Conservation (phyloP, 2,888 invertebrate species). For the Oscheius sp. region DNA sequence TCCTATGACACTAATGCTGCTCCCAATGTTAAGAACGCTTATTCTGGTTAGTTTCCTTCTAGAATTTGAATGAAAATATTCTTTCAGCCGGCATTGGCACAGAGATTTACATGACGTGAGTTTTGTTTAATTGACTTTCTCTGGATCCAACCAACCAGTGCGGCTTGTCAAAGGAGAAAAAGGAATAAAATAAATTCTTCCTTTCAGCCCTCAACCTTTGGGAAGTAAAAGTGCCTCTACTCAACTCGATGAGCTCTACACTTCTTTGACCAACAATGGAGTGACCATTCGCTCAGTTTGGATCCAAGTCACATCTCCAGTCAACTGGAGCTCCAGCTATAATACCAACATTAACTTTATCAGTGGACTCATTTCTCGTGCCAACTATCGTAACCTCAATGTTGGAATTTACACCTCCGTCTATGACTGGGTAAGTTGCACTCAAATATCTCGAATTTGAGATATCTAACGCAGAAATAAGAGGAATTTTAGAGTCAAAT, state of each 20-base stretch:
- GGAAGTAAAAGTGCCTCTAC: slow-evolving; percentile 42
- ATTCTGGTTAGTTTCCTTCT: slow-evolving; percentile 24
- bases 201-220: slow-evolving; percentile 49
- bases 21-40: slow-evolving; percentile 45
- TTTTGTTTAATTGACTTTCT: too few species aligned
- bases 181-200: too few species aligned
- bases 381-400: slow-evolving; percentile 42
- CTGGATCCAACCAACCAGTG: too few species aligned
- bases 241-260: slow-evolving; percentile 52
- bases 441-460: not conserved
- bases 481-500: not conserved
- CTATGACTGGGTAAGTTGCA: slow-evolving; percentile 51
- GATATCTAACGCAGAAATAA: not conserved
- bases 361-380: slow-evolving; percentile 40
- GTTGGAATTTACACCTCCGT: slow-evolving; percentile 54
- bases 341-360: slow-evolving; percentile 50
- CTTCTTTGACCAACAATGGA: slow-evolving; percentile 43
- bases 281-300: slow-evolving; percentile 50
- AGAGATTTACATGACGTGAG: slow-evolving; percentile 56
- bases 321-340: slow-evolving; percentile 47
- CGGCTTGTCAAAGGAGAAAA: too few species aligned
- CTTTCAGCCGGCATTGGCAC: slow-evolving; percentile 49
- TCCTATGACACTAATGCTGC: slow-evolving; percentile 42
- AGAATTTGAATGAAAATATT: not conserved
- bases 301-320: slow-evolving; percentile 57